phyloP scores from a whole-genome alignment of 1,140 invertebrate species.

The Sinella curviseta region DNA sequence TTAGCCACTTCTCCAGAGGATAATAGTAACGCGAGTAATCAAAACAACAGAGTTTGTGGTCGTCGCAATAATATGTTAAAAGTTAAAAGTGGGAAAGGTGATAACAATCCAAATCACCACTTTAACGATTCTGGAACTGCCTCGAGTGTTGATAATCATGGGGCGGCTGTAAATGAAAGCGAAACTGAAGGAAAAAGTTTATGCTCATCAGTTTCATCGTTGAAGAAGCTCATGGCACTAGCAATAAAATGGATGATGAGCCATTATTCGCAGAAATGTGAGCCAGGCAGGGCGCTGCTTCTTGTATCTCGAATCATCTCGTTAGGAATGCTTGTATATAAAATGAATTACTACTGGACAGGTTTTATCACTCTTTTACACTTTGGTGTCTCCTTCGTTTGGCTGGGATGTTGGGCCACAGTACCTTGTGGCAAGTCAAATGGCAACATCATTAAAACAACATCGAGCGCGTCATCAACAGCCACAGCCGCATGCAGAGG shows the following conservation, averaged over 20 bases:
- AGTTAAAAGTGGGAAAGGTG: neutral
- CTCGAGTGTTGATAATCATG: neutral
- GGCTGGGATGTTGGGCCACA: constrained; percentile 35
- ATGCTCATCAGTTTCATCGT: neutral
- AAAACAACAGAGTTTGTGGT: too few relatives aligned
- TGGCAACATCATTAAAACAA: neutral
- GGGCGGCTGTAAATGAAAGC: neutral
- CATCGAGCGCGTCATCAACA: constrained; percentile 3
- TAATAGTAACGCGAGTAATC: neutral
- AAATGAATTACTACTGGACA: constrained; percentile 42
- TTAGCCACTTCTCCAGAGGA: neutral
- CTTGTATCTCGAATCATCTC: constrained; percentile 41
- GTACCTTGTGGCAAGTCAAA: constrained; percentile 7
- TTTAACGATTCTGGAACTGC: constrained; percentile 9
- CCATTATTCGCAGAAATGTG: neutral
- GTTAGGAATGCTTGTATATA: constrained; percentile 35
- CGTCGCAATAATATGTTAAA: neutral
- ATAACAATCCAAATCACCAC: constrained; percentile 5
- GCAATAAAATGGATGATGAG: neutral
- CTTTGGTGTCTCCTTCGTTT: constrained; percentile 38
- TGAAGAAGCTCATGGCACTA: neutral
- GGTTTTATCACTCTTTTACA: constrained; percentile 36
- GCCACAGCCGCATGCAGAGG: neutral
- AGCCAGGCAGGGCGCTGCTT: constrained; percentile 37
- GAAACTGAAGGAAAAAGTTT: neutral